Percentiles rank a stretch among this genome's conserved stretches.
Conservation (phyloP, 2,797 vertebrate genomes). For the Linurgus olivaceus region DNA sequence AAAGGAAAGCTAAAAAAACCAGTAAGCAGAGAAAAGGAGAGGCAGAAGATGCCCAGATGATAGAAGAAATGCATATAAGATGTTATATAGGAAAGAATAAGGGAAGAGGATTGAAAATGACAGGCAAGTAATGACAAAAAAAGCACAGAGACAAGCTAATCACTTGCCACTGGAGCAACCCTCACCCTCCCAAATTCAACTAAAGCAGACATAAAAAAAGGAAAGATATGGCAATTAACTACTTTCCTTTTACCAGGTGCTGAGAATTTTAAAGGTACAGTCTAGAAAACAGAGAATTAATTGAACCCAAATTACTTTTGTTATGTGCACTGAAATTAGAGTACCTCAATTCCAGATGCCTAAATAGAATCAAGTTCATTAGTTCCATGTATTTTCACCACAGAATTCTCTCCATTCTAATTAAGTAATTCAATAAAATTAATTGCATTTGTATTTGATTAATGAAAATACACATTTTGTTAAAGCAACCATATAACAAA, state of each 20-base stretch:
- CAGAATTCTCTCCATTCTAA: constrained; percentile 62
- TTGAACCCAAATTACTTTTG: constrained; percentile 14
- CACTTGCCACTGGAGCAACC: background rate
- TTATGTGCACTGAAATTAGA: constrained; percentile 57
- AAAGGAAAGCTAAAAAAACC: background rate
- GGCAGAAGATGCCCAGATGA: background rate
- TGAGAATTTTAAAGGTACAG: background rate
- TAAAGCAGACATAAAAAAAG: background rate
- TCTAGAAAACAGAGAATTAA: background rate
- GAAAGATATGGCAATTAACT: background rate
- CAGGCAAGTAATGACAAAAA: background rate
- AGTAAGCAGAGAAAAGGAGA: background rate
- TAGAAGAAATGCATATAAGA: background rate
- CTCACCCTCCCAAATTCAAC: background rate
- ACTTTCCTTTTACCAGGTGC: background rate
- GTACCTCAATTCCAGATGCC: constrained; percentile 56
- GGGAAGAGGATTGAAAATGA: constrained; percentile 7
- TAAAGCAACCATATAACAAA: constrained; percentile 41
- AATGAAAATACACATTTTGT: constrained; percentile 69
- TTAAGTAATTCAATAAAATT: constrained; percentile 70
- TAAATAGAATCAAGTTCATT: constrained; percentile 57
- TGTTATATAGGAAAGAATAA: background rate
- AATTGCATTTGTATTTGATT: constrained; percentile 76
- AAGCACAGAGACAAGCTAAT: background rate
- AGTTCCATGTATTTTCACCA: constrained; percentile 60